These are phyloP conservation scores for Cyclophora punctaria DNA, from an alignment of 2,888 invertebrate species.

Conservation along the genomic window DNA sequence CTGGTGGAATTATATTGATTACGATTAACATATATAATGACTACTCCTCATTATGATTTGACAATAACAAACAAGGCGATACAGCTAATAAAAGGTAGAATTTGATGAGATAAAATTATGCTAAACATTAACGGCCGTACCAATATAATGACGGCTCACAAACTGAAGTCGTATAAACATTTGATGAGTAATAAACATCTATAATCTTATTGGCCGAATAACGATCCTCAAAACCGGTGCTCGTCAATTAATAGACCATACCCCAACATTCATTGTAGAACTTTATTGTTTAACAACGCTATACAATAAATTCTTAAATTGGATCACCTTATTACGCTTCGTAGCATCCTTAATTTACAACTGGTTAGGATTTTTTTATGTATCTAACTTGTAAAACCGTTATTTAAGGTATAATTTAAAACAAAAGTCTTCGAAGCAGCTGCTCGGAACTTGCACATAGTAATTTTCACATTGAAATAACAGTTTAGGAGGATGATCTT, in stretches of 20 bases:
- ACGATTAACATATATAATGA: too few relatives aligned
- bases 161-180: conserved; percentile 13
- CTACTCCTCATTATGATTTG: too few relatives aligned
- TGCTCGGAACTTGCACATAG: conserved; percentile 46
- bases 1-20: too few relatives aligned
- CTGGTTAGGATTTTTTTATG: conserved; percentile 54
- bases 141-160: conserved; percentile 16
- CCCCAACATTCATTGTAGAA: conserved; percentile 59
- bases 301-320: conserved; percentile 70
- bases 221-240: conserved; percentile 42
- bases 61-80: background rate
- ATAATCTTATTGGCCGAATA: conserved; percentile 21
- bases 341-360: conserved; percentile 63
- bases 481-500: conserved; percentile 38
- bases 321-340: conserved; percentile 58
- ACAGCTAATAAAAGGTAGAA: background rate
- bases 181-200: conserved; percentile 23
- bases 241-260: conserved; percentile 59
- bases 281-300: conserved; percentile 70
- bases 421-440: conserved; percentile 45
- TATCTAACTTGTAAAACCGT: conserved; percentile 23
- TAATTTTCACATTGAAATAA: conserved; percentile 65
- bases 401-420: conserved; percentile 49
- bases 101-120: background rate
- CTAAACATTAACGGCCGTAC: conserved; percentile 7